These are phyloP conservation scores for Gymnoscopelus braueri DNA, from an alignment of 2,797 vertebrate genomes.

Conservation along the genomic window DNA sequence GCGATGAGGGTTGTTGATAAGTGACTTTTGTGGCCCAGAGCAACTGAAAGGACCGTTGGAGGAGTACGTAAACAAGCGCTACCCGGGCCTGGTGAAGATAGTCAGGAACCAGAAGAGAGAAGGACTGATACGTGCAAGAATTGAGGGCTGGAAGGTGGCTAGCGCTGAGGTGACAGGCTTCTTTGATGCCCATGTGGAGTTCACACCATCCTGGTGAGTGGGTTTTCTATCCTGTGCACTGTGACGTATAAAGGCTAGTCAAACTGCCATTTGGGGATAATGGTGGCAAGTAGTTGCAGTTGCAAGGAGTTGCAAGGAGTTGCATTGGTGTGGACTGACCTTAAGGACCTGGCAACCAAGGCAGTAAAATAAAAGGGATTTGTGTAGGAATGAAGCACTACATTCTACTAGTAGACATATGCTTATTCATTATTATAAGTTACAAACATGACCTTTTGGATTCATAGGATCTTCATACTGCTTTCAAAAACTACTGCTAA, in stretches of 20 bases:
- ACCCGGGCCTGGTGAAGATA: slow-evolving; percentile 94
- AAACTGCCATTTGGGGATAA: too few relatives aligned
- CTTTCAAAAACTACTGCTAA: too few relatives aligned
- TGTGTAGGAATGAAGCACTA: too few relatives aligned
- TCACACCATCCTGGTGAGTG: slow-evolving; percentile 93
- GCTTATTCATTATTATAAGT: too few relatives aligned
- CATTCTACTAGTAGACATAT: too few relatives aligned
- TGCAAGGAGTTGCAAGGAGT: too few relatives aligned
- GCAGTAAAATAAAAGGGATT: too few relatives aligned
- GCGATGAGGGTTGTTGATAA: slow-evolving; percentile 1
- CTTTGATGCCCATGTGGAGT: slow-evolving; percentile 97
- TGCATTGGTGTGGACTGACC: too few relatives aligned
- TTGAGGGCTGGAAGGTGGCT: slow-evolving; percentile 96
- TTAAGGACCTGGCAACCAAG: too few relatives aligned
- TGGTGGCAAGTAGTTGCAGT: too few relatives aligned
- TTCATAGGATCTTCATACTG: too few relatives aligned
- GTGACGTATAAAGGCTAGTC: neutral
- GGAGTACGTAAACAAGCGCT: slow-evolving; percentile 95
- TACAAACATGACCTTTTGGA: too few relatives aligned
- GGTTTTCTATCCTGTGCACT: slow-evolving; percentile 2
- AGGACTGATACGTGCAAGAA: slow-evolving; percentile 93
- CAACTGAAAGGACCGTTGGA: slow-evolving; percentile 94
- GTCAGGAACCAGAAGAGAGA: slow-evolving; percentile 95
- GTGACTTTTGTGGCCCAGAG: slow-evolving; percentile 76
- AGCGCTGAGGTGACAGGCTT: slow-evolving; percentile 93